Percentiles rank a stretch among this genome's conserved stretches.
phyloP scores from a whole-genome alignment of 2,113 vertebrate species.

The Smithornis capensis region DNA sequence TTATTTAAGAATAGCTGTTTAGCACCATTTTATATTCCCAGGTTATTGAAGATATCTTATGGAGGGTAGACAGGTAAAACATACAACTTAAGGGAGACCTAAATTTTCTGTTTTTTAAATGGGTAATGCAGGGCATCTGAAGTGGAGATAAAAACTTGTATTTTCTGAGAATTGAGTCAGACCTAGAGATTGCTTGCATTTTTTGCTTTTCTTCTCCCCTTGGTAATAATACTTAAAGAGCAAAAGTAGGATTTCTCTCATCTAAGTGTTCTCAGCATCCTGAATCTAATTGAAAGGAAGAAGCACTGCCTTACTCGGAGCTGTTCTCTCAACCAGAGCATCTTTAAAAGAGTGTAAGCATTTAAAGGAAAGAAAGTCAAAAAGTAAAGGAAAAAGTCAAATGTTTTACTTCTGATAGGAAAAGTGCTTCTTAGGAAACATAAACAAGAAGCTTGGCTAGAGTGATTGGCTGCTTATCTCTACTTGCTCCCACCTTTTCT shows the following conservation, averaged over 20 bases:
- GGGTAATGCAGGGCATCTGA: background rate
- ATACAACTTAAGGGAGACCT: background rate
- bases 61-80: background rate
- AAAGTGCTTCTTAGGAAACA: background rate
- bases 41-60: background rate
- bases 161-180: background rate
- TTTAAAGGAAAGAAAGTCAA: background rate
- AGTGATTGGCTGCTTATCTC: background rate
- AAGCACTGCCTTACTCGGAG: background rate
- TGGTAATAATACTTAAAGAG: background rate
- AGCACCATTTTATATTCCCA: background rate
- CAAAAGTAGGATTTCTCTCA: background rate
- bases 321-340: background rate
- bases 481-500: background rate
- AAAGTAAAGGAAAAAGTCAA: background rate
- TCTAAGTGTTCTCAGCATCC: background rate
- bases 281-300: background rate
- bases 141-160: background rate
- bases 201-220: background rate
- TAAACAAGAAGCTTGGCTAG: background rate
- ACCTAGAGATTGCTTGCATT: background rate
- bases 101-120: background rate
- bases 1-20: background rate
- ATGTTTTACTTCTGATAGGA: background rate
- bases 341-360: background rate